These are phyloP conservation scores for Alligator sinensis DNA, from an alignment of 2,113 vertebrate genomes.

Conservation along the genomic window DNA sequence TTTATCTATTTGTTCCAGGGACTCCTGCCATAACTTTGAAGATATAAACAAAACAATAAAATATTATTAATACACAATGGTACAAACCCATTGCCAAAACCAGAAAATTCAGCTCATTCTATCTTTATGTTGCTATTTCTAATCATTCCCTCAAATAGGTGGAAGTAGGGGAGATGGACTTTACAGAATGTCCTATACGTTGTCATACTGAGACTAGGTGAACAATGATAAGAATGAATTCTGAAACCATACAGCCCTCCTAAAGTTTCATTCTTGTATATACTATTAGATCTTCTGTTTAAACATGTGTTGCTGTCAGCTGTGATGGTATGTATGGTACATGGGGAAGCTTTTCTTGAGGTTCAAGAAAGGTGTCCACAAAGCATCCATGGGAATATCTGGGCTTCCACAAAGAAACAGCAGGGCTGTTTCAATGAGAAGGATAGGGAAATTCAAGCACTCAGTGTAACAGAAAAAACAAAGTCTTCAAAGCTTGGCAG, in stretches of 20 bases:
- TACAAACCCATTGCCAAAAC: neutral
- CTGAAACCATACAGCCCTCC: neutral
- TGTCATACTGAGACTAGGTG: neutral
- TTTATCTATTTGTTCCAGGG: neutral
- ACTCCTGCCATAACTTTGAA: neutral
- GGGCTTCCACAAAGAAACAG: too few relatives aligned
- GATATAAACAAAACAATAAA: neutral
- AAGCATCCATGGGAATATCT: too few relatives aligned
- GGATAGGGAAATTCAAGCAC: too few relatives aligned
- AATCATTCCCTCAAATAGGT: neutral
- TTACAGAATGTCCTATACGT: neutral
- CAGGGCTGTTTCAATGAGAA: too few relatives aligned
- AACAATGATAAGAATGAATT: neutral
- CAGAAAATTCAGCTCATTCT: neutral
- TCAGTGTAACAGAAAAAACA: too few relatives aligned
- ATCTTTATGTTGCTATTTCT: neutral
- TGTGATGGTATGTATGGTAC: neutral
- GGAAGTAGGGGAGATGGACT: neutral
- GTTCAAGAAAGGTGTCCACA: too few relatives aligned
- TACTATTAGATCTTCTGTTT: too few relatives aligned
- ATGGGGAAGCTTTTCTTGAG: neutral
- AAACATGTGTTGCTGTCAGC: neutral
- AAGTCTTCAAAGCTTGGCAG: too few relatives aligned
- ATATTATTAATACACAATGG: neutral
- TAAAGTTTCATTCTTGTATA: neutral